Conservation (phyloP, 1,140 invertebrate species). For the Lysiphlebus fabarum region DNA sequence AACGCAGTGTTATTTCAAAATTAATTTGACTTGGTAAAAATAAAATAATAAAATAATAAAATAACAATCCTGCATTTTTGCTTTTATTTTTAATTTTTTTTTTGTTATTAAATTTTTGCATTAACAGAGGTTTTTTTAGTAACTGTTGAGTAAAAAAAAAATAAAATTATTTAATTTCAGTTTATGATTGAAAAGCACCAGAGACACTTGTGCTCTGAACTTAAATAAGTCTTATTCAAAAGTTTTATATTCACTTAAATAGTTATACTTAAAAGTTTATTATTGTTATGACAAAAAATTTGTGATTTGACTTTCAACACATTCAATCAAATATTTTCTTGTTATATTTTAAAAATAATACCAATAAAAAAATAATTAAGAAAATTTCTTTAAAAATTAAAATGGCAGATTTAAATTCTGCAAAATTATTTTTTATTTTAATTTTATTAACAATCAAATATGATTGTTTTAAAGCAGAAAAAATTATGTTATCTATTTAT, state of each 20-base stretch:
- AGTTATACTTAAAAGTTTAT: neutral
- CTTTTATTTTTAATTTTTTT: no score
- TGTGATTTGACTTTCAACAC: neutral
- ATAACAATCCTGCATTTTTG: neutral
- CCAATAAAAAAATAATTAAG: no score
- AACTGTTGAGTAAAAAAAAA: neutral
- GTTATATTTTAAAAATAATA: no score
- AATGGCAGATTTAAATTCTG: neutral
- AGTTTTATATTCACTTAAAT: neutral
- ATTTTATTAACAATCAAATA: constrained; percentile 15
- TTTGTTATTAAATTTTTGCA: neutral
- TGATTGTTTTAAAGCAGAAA: constrained; percentile 24
- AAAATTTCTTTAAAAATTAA: no score
- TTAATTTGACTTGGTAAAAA: constrained; percentile 13
- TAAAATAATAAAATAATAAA: neutral
- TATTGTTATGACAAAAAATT: constrained; percentile 1
- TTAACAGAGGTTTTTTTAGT: neutral
- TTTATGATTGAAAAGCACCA: constrained; percentile 4
- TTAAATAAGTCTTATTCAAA: neutral
- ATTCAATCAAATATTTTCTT: neutral
- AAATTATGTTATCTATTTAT: constrained; percentile 40
- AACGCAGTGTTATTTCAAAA: constrained; percentile 32
- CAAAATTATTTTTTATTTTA: constrained; percentile 4
- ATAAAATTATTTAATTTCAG: neutral
- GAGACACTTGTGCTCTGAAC: neutral